Base-by-base conservation (phyloP, 2,888 invertebrate genomes). In the Heteromurus nitidus region DNA sequence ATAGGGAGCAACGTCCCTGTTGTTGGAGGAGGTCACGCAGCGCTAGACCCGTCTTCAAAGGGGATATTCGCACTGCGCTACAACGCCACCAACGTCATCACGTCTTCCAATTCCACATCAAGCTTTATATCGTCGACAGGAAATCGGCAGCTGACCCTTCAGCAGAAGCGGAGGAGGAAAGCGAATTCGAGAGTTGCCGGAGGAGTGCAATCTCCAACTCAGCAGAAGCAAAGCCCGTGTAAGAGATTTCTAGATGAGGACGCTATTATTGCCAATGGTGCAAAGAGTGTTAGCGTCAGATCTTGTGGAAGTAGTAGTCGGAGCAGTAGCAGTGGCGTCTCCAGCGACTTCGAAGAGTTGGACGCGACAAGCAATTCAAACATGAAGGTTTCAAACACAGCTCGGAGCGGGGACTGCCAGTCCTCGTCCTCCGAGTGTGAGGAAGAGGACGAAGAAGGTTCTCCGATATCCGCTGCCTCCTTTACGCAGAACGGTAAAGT, bases 401-500 rank as follows among this genome's bases (percentile, higher is more conserved):
- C 30, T 5, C 18, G 69, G 73, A 65, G 73, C 28, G 81, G 76
- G 16, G 50, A 68, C 20, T 69, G 60, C 31, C 69, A 70, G 58
- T 53, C 77, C 28, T 81, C 69, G 64, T 65, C 80, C 16, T 76
- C 80, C 5, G 84, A 84, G 2, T 73, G 74, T 50, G 81, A 79
- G 18, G 77, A 79, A 47, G 79, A 81, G 13, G 79, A 84, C 42
- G 84, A 84, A 22, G 70, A 75, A 50, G 68, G 69, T 36, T 73
- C 73, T 31, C 79, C 62, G 11, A 65, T 50, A 26, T 13, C 89
- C 90, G 36, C 87, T 91, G 81, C 90, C 90, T 13, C 88, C 11
- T 79, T 36, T 73, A 68, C 18, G 5, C 47, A 65, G 13, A 30
- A 28, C n/a, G 28, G 28, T 31, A 80, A 80, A 80, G 31, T 64